Conservation (phyloP, 2,113 vertebrate genomes). For the Rostratula benghalensis region DNA sequence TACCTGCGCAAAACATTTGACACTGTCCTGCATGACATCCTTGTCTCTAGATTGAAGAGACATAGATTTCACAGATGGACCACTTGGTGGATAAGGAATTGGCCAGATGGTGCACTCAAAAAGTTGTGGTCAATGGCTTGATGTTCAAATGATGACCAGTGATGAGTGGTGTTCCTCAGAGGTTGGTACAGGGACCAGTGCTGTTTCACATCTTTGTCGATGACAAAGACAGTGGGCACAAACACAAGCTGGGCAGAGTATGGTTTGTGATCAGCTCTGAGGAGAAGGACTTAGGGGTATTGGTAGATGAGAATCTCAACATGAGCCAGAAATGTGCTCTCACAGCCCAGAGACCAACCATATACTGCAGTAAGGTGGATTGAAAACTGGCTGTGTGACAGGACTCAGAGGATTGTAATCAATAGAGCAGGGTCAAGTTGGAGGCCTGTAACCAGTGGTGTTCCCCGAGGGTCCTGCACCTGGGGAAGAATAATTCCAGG, state of each 20-base stretch:
- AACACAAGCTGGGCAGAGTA: background rate
- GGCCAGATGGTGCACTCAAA: background rate
- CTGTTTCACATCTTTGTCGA: background rate
- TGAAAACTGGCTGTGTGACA: too few relatives aligned
- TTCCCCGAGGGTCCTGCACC: too few relatives aligned
- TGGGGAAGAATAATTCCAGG: too few relatives aligned
- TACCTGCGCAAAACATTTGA: background rate
- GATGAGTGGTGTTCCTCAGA: background rate
- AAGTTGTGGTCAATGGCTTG: background rate
- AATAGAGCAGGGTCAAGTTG: too few relatives aligned
- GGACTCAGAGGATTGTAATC: too few relatives aligned
- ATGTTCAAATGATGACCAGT: background rate
- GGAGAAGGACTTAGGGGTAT: background rate
- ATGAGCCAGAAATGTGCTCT: background rate
- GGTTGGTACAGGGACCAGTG: background rate
- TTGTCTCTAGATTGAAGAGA: background rate
- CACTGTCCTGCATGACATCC: background rate
- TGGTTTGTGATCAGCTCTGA: background rate
- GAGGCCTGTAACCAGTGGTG: too few relatives aligned
- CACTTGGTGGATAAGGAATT: background rate
- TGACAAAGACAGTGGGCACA: background rate
- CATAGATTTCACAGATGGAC: background rate
- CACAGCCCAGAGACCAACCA: background rate
- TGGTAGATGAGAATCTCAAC: background rate
- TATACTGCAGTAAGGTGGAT: background rate